These are phyloP conservation scores for Notolepis coatsorum DNA, from an alignment of 2,797 vertebrate species.

Conservation along the genomic window DNA sequence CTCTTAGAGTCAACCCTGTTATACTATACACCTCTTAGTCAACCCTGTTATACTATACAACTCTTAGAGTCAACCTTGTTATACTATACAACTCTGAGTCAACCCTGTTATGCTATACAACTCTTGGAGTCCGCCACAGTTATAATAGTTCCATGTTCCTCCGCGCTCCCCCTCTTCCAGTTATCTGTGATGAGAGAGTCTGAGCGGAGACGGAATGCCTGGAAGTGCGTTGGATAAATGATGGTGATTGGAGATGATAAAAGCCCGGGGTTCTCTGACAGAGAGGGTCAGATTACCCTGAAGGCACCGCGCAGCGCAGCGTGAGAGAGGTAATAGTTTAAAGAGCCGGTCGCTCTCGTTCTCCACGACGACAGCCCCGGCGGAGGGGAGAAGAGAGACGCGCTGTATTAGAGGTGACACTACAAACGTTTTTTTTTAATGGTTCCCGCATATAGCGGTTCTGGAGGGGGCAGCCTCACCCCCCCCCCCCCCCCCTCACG, in stretches of 20 bases:
- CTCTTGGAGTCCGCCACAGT: neutral
- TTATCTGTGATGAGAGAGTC: slow-evolving; percentile 9
- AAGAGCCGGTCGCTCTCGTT: slow-evolving; percentile 26
- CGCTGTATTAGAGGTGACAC: slow-evolving; percentile 36
- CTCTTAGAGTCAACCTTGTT: no score
- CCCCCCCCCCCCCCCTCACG: no score
- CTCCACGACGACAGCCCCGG: slow-evolving; percentile 34
- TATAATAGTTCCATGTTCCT: neutral
- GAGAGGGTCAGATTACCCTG: slow-evolving; percentile 47
- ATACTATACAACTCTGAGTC: slow-evolving; percentile 66
- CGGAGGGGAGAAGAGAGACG: slow-evolving; percentile 29
- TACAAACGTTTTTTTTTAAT: slow-evolving; percentile 37
- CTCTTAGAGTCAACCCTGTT: no score
- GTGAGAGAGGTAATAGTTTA: slow-evolving; percentile 25
- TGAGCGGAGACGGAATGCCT: slow-evolving; percentile 28
- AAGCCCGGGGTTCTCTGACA: slow-evolving; percentile 13
- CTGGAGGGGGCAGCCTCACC: no score
- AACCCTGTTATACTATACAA: no score
- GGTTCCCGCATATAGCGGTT: no score
- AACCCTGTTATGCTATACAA: neutral
- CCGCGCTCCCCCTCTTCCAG: neutral
- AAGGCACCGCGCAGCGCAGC: slow-evolving; percentile 19
- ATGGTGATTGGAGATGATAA: slow-evolving; percentile 47
- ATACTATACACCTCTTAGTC: slow-evolving; percentile 52
- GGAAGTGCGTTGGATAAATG: slow-evolving; percentile 38